phyloP scores from a whole-genome alignment of 1,140 invertebrate genomes.

The Drosophila kohkoa region DNA sequence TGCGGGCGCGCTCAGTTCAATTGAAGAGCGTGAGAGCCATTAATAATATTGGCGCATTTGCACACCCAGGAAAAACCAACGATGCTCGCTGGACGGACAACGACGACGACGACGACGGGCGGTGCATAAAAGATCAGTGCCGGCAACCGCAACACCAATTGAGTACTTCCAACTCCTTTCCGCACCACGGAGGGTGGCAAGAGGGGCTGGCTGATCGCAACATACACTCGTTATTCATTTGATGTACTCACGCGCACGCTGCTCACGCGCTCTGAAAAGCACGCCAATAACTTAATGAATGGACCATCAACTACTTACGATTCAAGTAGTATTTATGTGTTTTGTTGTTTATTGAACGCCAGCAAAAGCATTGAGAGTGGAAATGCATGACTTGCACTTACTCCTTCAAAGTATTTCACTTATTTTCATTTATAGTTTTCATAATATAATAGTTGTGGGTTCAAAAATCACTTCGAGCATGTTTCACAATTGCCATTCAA shows the following conservation, averaged over 20 bases:
- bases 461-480: too few species aligned
- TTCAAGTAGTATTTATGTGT: constrained; percentile 61
- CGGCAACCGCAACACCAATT: constrained; percentile 37
- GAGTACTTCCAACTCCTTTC: constrained; percentile 1
- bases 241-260: constrained; percentile 56
- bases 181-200: neutral
- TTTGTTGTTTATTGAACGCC: constrained; percentile 40
- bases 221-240: constrained; percentile 50
- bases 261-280: constrained; percentile 63
- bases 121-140: constrained; percentile 13
- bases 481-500: too few species aligned
- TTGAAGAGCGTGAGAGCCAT: constrained; percentile 77
- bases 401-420: neutral
- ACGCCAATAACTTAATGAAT: constrained; percentile 64
- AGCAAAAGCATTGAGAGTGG: neutral
- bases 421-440: too few species aligned
- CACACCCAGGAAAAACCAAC: constrained; percentile 51
- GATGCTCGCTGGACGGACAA: constrained; percentile 7
- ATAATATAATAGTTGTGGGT: too few species aligned
- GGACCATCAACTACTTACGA: constrained; percentile 40
- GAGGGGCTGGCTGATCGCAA: neutral
- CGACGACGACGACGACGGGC: constrained; percentile 27
- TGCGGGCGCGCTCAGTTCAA: constrained; percentile 68
- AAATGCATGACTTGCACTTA: constrained; percentile 11
- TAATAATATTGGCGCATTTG: constrained; percentile 67